Evolutionary conservation across 2,797 vertebrate species (phyloP), one percentile per base, ranked within the genome.

Genomic region (Pipistrellus nathusii): DNA sequence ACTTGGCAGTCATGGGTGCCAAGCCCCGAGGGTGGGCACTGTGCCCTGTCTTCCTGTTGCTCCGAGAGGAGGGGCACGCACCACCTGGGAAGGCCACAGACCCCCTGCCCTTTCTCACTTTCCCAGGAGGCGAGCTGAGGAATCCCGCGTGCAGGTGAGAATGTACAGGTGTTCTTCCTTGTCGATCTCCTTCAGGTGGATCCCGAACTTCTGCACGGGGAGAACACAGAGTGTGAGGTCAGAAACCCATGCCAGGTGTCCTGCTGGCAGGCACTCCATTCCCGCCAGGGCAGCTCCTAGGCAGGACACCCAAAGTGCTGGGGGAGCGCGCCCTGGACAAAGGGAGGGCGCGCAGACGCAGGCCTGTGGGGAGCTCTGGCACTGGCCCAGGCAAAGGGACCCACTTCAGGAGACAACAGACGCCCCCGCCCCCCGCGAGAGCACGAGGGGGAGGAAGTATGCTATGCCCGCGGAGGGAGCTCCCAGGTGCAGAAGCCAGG

Each of bases 151-250:
- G 94, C 99, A 99, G 77, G 98, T 75, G 4, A 99, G 98, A 38
- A 99, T 98, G 94, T 99, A 99, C 6, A 98, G n/a, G 85, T 99
- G 99, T 46, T 97, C 98, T 85, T 99, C 99, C 21, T 97, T 44
- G 75, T 99, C 99, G 0, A 99, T 99, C 97, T 99, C 99, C 53
- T 99, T 98, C 96, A 99, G 82, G 90, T 98, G 98, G 41, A 99
- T 88, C 9, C 99, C 99, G 73, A 99, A 99, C 98, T 99, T 97
- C 84, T 99, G 98, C 90, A 98, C 98, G 0, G 87, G 13, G 18
- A 68, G 80, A 30, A 35, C 71, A 68, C 3, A 12, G 41, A 30
- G 64, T 0, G 62, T 69, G 75, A 86, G 72, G 41, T 57, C 23
- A 32, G 32, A 72, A 14, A 30, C 15, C 23, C 38, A 32, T 0